phyloP scores from a whole-genome alignment of 2,888 invertebrate species.

The Chaitophorus viminalis region DNA sequence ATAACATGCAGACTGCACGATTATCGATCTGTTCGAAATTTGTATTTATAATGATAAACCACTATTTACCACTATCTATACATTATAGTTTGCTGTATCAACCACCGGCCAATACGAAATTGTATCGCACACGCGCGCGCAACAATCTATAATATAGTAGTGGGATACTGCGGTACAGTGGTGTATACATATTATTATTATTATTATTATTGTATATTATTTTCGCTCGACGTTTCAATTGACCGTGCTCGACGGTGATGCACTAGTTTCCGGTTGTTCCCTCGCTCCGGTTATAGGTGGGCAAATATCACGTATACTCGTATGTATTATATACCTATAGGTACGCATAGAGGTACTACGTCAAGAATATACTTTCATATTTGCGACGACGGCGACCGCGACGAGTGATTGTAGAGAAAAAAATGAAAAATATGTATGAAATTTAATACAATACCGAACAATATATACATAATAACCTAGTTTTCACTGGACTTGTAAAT shows the following conservation, averaged over 20 bases:
- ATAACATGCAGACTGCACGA: too few species aligned
- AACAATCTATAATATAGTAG: too few species aligned
- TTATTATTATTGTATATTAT: too few species aligned
- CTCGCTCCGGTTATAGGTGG: not conserved
- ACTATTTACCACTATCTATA: too few species aligned
- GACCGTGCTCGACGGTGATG: not conserved
- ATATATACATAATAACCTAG: slow-evolving; percentile 36
- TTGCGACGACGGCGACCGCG: slow-evolving; percentile 13
- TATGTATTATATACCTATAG: too few species aligned
- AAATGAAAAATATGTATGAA: slow-evolving; percentile 46
- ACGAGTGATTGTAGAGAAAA: slow-evolving; percentile 37
- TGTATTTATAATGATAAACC: too few species aligned
- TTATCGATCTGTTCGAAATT: too few species aligned
- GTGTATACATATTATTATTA: too few species aligned
- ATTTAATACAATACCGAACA: slow-evolving; percentile 35
- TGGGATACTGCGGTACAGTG: too few species aligned
- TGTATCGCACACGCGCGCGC: not conserved
- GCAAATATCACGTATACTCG: too few species aligned
- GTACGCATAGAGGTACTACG: not conserved
- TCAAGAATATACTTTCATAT: slow-evolving; percentile 40
- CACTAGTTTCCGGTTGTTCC: slow-evolving; percentile 51
- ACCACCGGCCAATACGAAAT: not conserved
- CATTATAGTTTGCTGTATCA: too few species aligned
- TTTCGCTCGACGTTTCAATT: not conserved
- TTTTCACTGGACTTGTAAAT: slow-evolving; percentile 47